Conservation (phyloP, 2,113 vertebrate species). For the Epinephelus lanceolatus region DNA sequence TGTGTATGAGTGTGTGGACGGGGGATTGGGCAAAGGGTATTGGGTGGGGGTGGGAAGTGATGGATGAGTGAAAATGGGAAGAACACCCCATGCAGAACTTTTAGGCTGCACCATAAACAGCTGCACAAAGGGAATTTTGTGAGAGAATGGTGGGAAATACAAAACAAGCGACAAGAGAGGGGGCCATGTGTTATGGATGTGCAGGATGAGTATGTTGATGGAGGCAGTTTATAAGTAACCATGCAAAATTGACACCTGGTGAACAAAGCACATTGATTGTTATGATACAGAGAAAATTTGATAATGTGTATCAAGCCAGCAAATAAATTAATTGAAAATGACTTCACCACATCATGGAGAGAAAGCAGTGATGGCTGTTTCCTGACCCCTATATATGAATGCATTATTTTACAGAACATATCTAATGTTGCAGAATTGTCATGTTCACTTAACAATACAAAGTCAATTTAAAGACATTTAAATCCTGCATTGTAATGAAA, state of each 20-base stretch:
- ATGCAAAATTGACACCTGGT: slow-evolving; percentile 78
- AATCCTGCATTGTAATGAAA: neutral
- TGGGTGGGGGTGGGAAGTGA: slow-evolving; percentile 14
- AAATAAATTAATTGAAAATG: slow-evolving; percentile 42
- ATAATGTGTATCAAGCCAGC: slow-evolving; percentile 61
- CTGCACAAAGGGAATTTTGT: slow-evolving; percentile 75
- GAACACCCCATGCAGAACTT: slow-evolving; percentile 88
- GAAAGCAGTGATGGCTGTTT: slow-evolving; percentile 56
- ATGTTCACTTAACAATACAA: neutral
- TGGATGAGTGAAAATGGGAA: slow-evolving; percentile 66
- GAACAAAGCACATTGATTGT: slow-evolving; percentile 68
- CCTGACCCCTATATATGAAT: neutral
- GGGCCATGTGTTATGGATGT: slow-evolving; percentile 52
- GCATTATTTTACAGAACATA: neutral
- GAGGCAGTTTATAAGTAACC: slow-evolving; percentile 70
- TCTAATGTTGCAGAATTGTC: neutral
- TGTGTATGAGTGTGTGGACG: neutral
- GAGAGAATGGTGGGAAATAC: slow-evolving; percentile 40
- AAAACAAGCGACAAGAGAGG: slow-evolving; percentile 67
- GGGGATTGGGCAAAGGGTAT: slow-evolving; percentile 6
- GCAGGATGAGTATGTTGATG: slow-evolving; percentile 64
- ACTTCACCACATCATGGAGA: slow-evolving; percentile 56
- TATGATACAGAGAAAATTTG: slow-evolving; percentile 61
- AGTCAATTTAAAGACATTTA: neutral
- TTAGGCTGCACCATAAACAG: slow-evolving; percentile 85